Conservation (phyloP, 2,888 invertebrate genomes). For the Nomada fucata region DNA sequence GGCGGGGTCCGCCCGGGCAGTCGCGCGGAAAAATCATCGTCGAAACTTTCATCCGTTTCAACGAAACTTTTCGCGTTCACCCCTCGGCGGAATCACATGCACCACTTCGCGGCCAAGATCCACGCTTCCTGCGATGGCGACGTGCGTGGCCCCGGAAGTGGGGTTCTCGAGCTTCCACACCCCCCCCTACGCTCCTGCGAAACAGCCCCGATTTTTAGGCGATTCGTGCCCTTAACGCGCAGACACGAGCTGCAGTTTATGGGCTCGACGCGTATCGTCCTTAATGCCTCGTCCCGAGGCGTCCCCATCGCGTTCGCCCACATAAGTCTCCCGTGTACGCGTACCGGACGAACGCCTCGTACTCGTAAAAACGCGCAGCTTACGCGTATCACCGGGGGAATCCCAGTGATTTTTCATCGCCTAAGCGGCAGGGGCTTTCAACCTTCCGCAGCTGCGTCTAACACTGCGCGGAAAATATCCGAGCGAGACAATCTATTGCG, state of each 20-base stretch:
- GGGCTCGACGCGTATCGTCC: constrained; percentile 41
- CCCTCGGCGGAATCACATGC: constrained; percentile 75
- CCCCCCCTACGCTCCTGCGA: not conserved
- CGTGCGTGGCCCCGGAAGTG: constrained; percentile 63
- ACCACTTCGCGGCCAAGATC: constrained; percentile 77
- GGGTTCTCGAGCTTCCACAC: constrained; percentile 44
- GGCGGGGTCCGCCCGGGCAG: not conserved
- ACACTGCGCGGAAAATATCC: constrained; percentile 1
- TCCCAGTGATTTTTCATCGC: constrained; percentile 57
- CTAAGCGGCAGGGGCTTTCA: constrained; percentile 11
- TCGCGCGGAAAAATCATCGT: constrained; percentile 36
- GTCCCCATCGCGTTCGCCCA: constrained; percentile 40
- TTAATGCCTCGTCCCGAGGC: constrained; percentile 54
- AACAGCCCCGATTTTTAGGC: constrained; percentile 43
- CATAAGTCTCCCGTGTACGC: constrained; percentile 37
- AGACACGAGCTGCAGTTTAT: constrained; percentile 51
- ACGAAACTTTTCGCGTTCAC: constrained; percentile 45
- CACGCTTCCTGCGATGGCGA: constrained; percentile 74
- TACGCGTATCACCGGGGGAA: constrained; percentile 57
- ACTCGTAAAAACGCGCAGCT: constrained; percentile 62
- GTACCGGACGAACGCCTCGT: constrained; percentile 52
- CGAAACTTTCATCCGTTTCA: constrained; percentile 32
- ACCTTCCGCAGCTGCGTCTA: not conserved
- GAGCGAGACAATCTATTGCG: too few species aligned
- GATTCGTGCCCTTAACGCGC: constrained; percentile 47